Percentiles rank a stretch among this genome's conserved stretches.
Evolutionary conservation across 2,888 invertebrate genomes (phyloP).

Genomic region (Pantelozetes paolii): DNA sequence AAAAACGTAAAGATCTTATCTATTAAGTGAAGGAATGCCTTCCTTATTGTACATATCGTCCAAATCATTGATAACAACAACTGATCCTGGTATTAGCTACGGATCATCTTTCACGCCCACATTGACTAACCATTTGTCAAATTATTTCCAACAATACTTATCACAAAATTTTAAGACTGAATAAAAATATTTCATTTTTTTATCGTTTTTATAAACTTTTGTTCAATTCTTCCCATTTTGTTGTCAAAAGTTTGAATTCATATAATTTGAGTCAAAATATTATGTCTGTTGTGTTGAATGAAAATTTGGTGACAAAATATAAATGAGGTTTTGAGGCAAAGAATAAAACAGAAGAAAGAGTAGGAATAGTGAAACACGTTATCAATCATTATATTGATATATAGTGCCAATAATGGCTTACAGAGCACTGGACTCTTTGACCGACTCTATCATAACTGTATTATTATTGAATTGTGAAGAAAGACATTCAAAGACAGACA

Average conservation of each 20-base stretch:
- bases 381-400: constrained; percentile 32
- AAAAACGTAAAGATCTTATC: background rate
- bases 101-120: constrained; percentile 33
- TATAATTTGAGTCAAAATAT: background rate
- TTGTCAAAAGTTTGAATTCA: background rate
- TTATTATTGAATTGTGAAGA: constrained; percentile 5
- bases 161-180: background rate
- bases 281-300: background rate
- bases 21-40: background rate
- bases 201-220: background rate
- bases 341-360: background rate
- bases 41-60: background rate
- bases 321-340: background rate
- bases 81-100: background rate
- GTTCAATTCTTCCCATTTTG: background rate
- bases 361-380: background rate
- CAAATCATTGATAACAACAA: background rate
- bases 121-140: constrained; percentile 10
- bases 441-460: constrained; percentile 19
- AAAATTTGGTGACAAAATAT: constrained; percentile 5
- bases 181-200: background rate
- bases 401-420: constrained; percentile 24
- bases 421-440: background rate
- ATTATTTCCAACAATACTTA: background rate
- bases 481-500: background rate